Percentiles rank a stretch among this genome's conserved stretches.
Evolutionary conservation across 2,797 vertebrate species (phyloP).

Genomic region (Hylomyscus alleni): DNA sequence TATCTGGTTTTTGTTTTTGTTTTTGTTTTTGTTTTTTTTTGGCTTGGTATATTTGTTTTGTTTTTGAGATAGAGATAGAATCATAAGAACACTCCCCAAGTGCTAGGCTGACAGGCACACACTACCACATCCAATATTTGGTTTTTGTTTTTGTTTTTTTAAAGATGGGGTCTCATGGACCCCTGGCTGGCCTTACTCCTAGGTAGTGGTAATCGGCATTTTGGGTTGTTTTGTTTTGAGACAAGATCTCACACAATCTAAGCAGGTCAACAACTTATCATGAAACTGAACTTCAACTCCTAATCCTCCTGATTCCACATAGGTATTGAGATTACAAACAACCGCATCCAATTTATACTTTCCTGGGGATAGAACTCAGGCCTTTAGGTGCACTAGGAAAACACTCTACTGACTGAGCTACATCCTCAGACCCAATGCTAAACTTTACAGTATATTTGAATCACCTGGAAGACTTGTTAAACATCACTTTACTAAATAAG

Average conservation of each 20-base stretch:
- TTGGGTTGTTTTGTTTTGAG: not conserved
- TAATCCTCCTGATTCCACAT: not conserved
- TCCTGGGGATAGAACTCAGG: not conserved
- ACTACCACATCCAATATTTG: not conserved
- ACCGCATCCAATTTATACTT: not conserved
- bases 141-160: not conserved
- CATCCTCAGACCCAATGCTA: not conserved
- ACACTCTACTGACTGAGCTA: not conserved
- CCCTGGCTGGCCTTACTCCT: not conserved
- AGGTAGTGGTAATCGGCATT: not conserved
- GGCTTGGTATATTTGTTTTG: not conserved
- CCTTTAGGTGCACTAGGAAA: not conserved
- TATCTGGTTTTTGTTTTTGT: not conserved
- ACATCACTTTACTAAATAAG: no score
- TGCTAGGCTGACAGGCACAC: not conserved
- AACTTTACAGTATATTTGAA: slow-evolving; percentile 32
- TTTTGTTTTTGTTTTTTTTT: not conserved
- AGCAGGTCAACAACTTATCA: not conserved
- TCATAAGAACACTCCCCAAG: not conserved
- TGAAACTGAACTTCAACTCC: not conserved
- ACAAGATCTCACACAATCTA: not conserved
- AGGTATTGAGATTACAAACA: not conserved
- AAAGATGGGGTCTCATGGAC: not conserved
- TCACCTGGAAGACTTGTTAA: slow-evolving; percentile 21
- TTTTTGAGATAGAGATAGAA: not conserved